Evolutionary conservation across 2,113 vertebrate genomes (phyloP), one percentile per base, ranked within the genome.

Genomic region (Malurus elegans): DNA sequence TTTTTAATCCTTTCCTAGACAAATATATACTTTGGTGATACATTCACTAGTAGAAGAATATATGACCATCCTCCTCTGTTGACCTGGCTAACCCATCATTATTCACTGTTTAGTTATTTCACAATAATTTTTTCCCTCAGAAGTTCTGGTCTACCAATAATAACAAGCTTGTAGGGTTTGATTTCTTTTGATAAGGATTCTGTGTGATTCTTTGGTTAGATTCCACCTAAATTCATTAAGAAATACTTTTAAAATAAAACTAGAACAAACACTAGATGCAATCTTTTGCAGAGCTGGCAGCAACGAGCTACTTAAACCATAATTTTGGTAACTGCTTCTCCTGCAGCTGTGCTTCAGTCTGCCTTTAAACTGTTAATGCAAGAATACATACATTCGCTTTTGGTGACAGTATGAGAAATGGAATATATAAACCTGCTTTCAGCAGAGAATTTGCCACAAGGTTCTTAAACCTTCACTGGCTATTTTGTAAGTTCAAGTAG

Each of bases 401-500:
- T 66, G 54, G 66, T 0, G 19, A 94, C 91, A 91, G 65, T 19
- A 89, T 72, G 89, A 96, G 80, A 87, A 95, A 87, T 53, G 25
- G 45, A 91, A 91, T 87, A 57, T 24, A 65, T 73, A 97, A 94
- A 88, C 29, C 20, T 34, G 17, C 60, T 73, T 56, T 79, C 60
- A 85, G 18, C 57, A 92, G 57, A 76, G 74, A 83, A 91, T 84
- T 82, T 94, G 42, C 65, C 61, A 92, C 36, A 86, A 79, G 45
- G 48, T 66, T 74, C 57, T 86, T 70, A 80, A 95, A 34, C 48
- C n/a, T 72, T 91, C 82, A 71, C 56, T 71, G 80, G 45, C 31
- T 89, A 75, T 74, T 82, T 82, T 82, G 12, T 93, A 79, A 91
- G 40, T 92, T 93, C 80, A 84, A 69, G 66, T 69, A 83, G 71